These are phyloP conservation scores for Drosophila limbata DNA, from an alignment of 2,888 invertebrate genomes.

Conservation along the genomic window DNA sequence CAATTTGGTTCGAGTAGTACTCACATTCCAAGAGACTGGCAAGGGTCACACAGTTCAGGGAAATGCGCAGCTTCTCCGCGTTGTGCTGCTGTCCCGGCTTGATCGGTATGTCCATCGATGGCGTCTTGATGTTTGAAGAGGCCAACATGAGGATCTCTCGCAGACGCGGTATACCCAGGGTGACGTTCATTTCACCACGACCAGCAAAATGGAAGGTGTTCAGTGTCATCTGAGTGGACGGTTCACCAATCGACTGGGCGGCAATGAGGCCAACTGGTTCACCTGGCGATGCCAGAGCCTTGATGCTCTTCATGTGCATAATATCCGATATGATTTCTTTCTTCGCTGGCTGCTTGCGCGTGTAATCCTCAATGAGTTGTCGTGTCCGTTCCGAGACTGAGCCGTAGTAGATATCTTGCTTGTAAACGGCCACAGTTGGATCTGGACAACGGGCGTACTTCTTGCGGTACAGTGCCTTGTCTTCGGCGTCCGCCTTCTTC, in stretches of 20 bases:
- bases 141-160: conserved; percentile 99
- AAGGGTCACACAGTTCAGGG: conserved; percentile 92
- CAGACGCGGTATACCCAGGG: conserved; percentile 98
- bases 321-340: conserved; percentile 88
- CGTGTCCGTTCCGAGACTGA: conserved; percentile 93
- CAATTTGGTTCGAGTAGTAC: conserved; percentile 8
- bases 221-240: conserved; percentile 99
- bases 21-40: conserved; percentile 90
- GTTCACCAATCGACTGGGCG: conserved; percentile 99
- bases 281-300: conserved; percentile 93
- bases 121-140: conserved; percentile 96
- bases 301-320: conserved; percentile 91
- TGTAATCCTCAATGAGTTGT: conserved; percentile 88
- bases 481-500: conserved; percentile 88
- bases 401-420: conserved; percentile 92
- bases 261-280: conserved; percentile 97
- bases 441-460: conserved; percentile 89
- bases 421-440: conserved; percentile 89
- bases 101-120: conserved; percentile 97
- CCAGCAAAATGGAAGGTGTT: conserved; percentile 99
- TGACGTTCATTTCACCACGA: conserved; percentile 99
- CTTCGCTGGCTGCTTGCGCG: conserved; percentile 85
- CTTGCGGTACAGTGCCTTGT: conserved; percentile 85
- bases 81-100: conserved; percentile 86
- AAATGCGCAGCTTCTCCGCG: conserved; percentile 90